Evolutionary conservation across 2,797 vertebrate species (phyloP), one percentile per base, ranked within the genome.

Genomic region (Cossypha dichroa): DNA sequence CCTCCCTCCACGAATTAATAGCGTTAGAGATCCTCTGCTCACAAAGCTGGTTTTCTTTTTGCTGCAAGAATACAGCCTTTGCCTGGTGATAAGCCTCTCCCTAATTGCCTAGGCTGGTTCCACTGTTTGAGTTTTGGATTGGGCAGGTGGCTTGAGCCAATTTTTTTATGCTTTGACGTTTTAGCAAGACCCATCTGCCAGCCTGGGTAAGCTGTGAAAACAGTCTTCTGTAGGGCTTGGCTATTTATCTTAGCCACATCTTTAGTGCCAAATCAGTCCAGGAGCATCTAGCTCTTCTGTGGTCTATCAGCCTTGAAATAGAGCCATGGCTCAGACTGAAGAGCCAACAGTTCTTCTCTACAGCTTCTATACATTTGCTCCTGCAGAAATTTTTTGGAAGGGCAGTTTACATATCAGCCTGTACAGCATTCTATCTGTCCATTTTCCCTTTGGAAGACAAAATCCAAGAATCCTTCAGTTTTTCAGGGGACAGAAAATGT

Each of bases 191-290:
- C 60, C 82, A 95, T 88, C 74, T 97, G 91, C 91, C 85, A 95
- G 58, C 25, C 34, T 88, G 80, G 52, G 59, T 90, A 48, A 93
- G 90, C 34, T 94, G 72, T 83, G 73, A 96, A 96, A 96, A 92
- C 29, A 51, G 67, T 75, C n/a, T 66, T 94, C 34, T 83, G 41
- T 46, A 79, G 84, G 86, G 38, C 76, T 84, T 93, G 21, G 69
- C 83, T 95, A 81, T 96, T 97, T 94, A 88, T 94, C 90, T 94
- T 95, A 93, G 73, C 63, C 92, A 33, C 54, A 59, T 69, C 82
- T 94, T 74, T 70, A 74, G 88, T 84, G 79, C 93, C 56, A 89
- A 81, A 87, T 69, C 54, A 88, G 31, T 48, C 28, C 36, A 66
- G 63, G 33, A 77, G 51, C 70, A 79, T 84, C 85, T 76, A 94